phyloP scores from a whole-genome alignment of 2,113 vertebrate genomes.

The Carassius auratus region DNA sequence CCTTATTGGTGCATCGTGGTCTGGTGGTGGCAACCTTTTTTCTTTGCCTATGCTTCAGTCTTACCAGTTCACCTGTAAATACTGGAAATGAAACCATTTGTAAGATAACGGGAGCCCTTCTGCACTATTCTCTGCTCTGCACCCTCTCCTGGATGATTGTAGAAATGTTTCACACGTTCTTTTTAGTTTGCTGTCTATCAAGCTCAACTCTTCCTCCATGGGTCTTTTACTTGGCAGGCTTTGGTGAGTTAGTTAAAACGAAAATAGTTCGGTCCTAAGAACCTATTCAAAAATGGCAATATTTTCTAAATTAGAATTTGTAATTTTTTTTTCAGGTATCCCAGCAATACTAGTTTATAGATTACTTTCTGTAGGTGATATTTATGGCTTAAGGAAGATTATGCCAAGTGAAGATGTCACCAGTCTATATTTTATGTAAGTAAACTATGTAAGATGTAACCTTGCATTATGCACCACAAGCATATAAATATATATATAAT shows the following conservation, averaged over 20 bases:
- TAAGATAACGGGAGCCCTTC: constrained; percentile 54
- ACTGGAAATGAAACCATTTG: constrained; percentile 60
- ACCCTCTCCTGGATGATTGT: constrained; percentile 78
- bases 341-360: constrained; percentile 66
- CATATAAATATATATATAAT: no score
- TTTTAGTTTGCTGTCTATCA: constrained; percentile 72
- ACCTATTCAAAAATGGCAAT: not conserved
- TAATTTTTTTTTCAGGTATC: constrained; percentile 58
- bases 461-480: not conserved
- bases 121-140: constrained; percentile 75
- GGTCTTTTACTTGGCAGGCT: constrained; percentile 33
- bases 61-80: constrained; percentile 71
- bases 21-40: constrained; percentile 65
- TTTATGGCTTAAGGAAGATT: constrained; percentile 70
- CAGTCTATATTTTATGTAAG: constrained; percentile 70
- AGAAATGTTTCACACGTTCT: constrained; percentile 75
- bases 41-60: constrained; percentile 71
- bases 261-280: not conserved
- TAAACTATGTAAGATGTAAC: not conserved
- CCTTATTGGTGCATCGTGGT: constrained; percentile 68
- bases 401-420: constrained; percentile 33
- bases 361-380: constrained; percentile 59
- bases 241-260: not conserved
- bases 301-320: not conserved
- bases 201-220: constrained; percentile 58